Percentiles rank a stretch among this genome's conserved stretches.
These are phyloP conservation scores for Caenorhabditis japonica DNA, from an alignment of 2,888 invertebrate genomes.

Conservation along the genomic window DNA sequence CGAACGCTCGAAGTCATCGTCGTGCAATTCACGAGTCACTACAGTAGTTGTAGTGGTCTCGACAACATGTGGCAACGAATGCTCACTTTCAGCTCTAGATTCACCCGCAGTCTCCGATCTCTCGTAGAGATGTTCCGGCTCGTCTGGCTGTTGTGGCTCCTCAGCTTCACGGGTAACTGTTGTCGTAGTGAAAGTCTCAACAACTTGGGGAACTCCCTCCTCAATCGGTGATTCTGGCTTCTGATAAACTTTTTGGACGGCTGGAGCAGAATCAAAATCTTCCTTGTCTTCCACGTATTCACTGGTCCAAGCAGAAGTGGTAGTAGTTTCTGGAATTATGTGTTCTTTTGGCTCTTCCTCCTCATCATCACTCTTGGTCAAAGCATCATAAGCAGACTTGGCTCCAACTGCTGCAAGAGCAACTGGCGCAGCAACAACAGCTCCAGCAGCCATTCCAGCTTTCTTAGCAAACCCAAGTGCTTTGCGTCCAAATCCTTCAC, in stretches of 20 bases:
- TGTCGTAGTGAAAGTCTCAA: slow-evolving; percentile 14
- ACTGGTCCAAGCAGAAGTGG: slow-evolving; percentile 27
- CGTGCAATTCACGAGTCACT: slow-evolving; percentile 8
- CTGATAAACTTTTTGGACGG: no score
- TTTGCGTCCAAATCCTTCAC: slow-evolving; percentile 42
- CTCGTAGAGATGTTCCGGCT: no score
- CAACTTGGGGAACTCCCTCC: not conserved
- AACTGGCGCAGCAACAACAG: slow-evolving; percentile 59
- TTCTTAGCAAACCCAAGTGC: slow-evolving; percentile 56
- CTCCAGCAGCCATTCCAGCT: slow-evolving; percentile 61
- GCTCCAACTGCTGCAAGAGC: slow-evolving; percentile 61
- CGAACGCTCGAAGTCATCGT: not conserved
- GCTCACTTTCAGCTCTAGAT: not conserved
- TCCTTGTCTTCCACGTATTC: slow-evolving; percentile 20
- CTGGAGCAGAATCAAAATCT: slow-evolving; percentile 14
- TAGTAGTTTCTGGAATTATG: slow-evolving; percentile 20
- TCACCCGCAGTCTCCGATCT: no score
- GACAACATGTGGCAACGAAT: not conserved
- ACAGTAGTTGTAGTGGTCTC: slow-evolving; percentile 18
- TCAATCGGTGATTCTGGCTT: no score
- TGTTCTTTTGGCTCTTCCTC: slow-evolving; percentile 19
- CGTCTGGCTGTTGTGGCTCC: slow-evolving; percentile 14
- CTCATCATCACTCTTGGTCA: slow-evolving; percentile 47
- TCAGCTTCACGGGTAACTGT: slow-evolving; percentile 6
- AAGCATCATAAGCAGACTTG: slow-evolving; percentile 56